Evolutionary conservation across 2,113 vertebrate genomes (phyloP).

Genomic region (Tragelaphus scriptus): DNA sequence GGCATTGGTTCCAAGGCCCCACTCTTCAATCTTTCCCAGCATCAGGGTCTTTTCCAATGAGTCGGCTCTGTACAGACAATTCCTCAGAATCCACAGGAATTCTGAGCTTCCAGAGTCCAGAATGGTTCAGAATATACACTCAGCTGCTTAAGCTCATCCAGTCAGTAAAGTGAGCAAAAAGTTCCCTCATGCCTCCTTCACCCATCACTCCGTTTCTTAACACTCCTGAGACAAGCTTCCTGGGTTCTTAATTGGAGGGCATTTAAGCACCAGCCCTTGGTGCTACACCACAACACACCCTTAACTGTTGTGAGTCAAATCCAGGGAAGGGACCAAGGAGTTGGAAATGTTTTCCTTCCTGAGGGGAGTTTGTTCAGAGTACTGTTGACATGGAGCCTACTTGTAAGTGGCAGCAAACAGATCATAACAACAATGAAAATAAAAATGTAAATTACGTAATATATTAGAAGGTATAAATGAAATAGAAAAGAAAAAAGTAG

Average conservation of each 20-base stretch:
- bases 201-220: background rate
- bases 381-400: background rate
- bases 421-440: background rate
- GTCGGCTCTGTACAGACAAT: rapidly evolving
- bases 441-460: background rate
- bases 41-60: no score
- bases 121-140: background rate
- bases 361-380: background rate
- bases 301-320: background rate
- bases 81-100: background rate
- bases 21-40: no score
- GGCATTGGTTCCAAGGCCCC: background rate
- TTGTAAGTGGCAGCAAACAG: background rate
- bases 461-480: background rate
- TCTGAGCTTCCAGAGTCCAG: background rate
- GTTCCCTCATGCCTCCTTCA: background rate
- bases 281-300: background rate
- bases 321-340: background rate
- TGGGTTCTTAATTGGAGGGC: background rate
- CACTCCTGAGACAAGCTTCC: background rate
- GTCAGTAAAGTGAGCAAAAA: background rate
- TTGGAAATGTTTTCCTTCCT: background rate
- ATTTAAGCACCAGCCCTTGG: background rate
- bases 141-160: background rate
- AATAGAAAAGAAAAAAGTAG: background rate